Base-by-base conservation (phyloP, 2,888 invertebrate species). In the Melinaea marsaeus region DNA sequence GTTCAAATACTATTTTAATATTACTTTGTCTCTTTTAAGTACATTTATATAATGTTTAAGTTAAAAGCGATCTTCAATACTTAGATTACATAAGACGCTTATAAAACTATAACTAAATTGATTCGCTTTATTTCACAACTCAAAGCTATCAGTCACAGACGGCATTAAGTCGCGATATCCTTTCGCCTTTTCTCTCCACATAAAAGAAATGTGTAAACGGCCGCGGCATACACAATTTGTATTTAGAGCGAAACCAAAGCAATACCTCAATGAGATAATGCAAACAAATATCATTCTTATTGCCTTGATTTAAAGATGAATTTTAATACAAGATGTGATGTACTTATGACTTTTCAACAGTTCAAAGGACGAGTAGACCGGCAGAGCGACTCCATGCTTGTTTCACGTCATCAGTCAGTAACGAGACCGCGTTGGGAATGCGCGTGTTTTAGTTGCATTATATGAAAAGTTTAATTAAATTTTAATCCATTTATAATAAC, bases 131-230 rank as follows among this genome's bases (percentile, higher is more conserved):
- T 42, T 58, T 58, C 58, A 54, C 51, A 51, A 57, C 51, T 63
- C 32, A 5, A 47, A 62, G 34, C 59, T 64, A 66, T 67, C 66
- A 60, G 66, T 74, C 66, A 69, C 68, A 67, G 77, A 74, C 74
- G 77, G 76, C 76, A 65, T 69, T 70, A 72, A 72, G 74, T 76
- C 69, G 71, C 75, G 67, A 78, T 84, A 81, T 88, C 88, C 86
- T 87, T 86, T 88, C 85, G 86, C 83, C 86, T 86, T 86, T 88
- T 86, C 86, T 84, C 86, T 79, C 76, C 66, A 74, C 75, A 80
- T 75, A 78, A 81, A 87, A 87, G 85, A 88, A 87, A 87, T 86
- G 85, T 80, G 79, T 83, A 79, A 79, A 86, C 84, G 83, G 75
- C 86, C 82, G 76, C 83, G 82, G 84, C 84, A 84, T 80, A 85